Conservation (phyloP, 1,140 invertebrate genomes). For the Drosophila sp. region DNA sequence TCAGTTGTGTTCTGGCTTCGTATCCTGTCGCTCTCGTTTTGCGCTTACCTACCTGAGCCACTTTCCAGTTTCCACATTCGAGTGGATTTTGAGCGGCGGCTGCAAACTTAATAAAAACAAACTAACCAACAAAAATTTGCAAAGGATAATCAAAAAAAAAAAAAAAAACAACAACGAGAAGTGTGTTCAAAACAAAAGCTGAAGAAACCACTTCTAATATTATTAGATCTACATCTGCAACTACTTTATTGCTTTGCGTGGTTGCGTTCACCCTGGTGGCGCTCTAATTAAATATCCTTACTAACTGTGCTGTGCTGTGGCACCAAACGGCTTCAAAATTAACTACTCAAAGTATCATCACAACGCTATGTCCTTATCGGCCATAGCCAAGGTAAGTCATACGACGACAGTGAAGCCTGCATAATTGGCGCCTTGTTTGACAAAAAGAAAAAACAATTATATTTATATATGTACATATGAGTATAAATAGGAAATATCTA, state of each 20-base stretch:
- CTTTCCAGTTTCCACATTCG: conserved; percentile 40
- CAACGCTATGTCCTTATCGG: conserved; percentile 83
- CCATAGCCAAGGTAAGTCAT: conserved; percentile 83
- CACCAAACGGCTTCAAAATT: conserved; percentile 82
- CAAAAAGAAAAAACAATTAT: not conserved
- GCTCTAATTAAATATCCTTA: conserved; percentile 10
- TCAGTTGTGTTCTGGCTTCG: conserved; percentile 72
- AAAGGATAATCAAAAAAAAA: not conserved
- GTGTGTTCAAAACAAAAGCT: not conserved
- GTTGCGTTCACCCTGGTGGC: conserved; percentile 10
- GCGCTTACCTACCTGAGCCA: conserved; percentile 52
- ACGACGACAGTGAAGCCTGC: conserved; percentile 20
- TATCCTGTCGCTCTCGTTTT: conserved; percentile 71
- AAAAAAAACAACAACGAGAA: not conserved
- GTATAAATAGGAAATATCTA: not conserved
- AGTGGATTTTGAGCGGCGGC: conserved; percentile 62
- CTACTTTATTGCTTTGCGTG: not conserved
- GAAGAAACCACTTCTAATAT: not conserved
- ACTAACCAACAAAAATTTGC: conserved; percentile 14
- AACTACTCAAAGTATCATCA: conserved; percentile 83
- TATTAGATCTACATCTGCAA: not conserved
- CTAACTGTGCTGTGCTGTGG: conserved; percentile 52
- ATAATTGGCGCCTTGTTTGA: conserved; percentile 41
- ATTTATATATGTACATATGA: not conserved
- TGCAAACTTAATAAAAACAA: conserved; percentile 32